phyloP scores from a whole-genome alignment of 2,113 vertebrate genomes.

The Naja naja region DNA sequence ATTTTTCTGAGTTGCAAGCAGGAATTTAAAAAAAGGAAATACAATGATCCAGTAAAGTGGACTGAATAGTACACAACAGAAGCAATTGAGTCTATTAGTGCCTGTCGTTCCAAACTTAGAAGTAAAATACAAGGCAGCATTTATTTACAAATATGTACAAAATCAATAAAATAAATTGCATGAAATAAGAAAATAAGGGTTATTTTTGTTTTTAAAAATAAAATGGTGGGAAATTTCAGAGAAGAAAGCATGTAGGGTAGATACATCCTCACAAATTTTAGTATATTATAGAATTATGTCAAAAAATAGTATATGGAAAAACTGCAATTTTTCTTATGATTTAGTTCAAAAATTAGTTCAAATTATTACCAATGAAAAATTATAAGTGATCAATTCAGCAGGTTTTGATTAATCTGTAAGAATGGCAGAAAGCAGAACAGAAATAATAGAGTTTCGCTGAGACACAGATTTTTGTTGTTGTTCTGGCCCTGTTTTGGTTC shows the following conservation, averaged over 20 bases:
- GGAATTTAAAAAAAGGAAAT: not conserved
- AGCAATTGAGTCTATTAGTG: not conserved
- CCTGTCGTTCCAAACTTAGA: not conserved
- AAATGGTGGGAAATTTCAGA: not conserved
- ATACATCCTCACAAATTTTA: not conserved
- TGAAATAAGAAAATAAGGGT: not conserved
- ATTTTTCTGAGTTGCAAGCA: not conserved
- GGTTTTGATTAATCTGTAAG: not conserved
- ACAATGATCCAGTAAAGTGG: not conserved
- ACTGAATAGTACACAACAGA: not conserved
- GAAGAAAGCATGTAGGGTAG: not conserved
- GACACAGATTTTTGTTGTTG: not conserved
- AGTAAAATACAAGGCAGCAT: not conserved
- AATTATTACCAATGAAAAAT: not conserved
- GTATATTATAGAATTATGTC: not conserved
- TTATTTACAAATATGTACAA: not conserved
- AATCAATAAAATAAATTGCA: not conserved
- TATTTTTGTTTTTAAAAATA: not conserved
- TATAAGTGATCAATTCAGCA: not conserved
- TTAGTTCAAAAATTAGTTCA: not conserved
- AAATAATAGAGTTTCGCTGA: not conserved
- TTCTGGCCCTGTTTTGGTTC: not conserved
- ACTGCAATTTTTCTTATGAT: not conserved
- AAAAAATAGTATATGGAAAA: not conserved
- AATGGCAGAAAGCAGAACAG: not conserved